Evolutionary conservation across 30 jellyfish, hydroid and myxozoan genomes (phyloP), one percentile per base, ranked within the genome.

Genomic region (Hydractinia symbiolongicarpus): DNA sequence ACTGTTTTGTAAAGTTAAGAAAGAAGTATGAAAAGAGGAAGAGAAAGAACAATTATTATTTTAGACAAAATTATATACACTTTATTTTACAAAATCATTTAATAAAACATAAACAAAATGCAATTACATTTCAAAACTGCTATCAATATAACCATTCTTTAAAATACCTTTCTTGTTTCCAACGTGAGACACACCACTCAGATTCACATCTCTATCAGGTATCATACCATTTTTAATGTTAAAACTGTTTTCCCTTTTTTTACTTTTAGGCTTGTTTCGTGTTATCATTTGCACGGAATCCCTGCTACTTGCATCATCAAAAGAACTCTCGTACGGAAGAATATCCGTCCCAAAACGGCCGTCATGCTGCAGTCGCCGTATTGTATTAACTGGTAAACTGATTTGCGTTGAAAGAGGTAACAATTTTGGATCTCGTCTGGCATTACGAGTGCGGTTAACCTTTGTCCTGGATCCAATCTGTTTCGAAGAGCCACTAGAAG

Each of bases 271-370:
- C 4, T 64, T 64, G 9, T n/a, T 64, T 64, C 74, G 19, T 51
- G 74, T 64, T 30, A 30, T 30, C 74, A 64, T 64, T 64, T 64
- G 19, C 74, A 64, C 74, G 4, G 74, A 64, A 64, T 64, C 74
- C 17, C 74, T 7, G 40, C 74, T 64, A 64, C 74, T 64, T 7
- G 52, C 74, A 51, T 64, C 74, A 51, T 64, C 74, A n/a, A n/a
- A 51, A n/a, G 74, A 64, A 64, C 74, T 64, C 40, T 64, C 74
- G 19, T 44, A 64, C 74, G 74, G 74, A 7, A 44, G 74, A 7
- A 64, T 64, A n/a, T 64, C 52, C 1, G 9, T 64, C 74, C 19
- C 40, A n/a, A 51, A 7, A 44, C 74, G 74, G 40, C 74, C 40
- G 6, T 64, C 74, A 51, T 64, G 17, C 40, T 64, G 19, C 52